Conservation (phyloP, 2,797 vertebrate genomes). For the Macropus fuliginosus region DNA sequence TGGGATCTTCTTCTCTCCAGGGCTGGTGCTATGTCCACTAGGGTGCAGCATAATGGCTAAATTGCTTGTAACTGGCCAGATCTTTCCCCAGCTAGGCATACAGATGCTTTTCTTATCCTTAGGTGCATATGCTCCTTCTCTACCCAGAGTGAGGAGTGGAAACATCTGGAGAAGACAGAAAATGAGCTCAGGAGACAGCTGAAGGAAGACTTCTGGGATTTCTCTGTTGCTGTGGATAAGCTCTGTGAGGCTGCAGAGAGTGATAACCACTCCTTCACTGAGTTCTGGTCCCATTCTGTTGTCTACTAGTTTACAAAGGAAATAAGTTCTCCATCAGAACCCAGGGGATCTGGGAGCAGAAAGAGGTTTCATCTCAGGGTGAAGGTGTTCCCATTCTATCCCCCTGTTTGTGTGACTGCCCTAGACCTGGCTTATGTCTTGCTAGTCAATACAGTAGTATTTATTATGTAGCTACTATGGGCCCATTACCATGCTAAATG, state of each 20-base stretch:
- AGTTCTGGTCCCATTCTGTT: slow-evolving; percentile 70
- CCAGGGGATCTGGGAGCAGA: not conserved
- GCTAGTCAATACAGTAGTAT: not conserved
- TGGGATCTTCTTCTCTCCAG: no score
- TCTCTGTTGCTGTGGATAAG: fast-evolving
- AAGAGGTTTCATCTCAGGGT: not conserved
- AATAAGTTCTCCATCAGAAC: not conserved
- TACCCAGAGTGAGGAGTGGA: not conserved
- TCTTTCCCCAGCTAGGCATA: not conserved
- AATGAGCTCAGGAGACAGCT: slow-evolving; percentile 10
- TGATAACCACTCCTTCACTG: slow-evolving; percentile 64
- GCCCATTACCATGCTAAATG: not conserved
- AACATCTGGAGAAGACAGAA: slow-evolving; percentile 31
- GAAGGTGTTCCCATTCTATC: not conserved
- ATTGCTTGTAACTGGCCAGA: not conserved
- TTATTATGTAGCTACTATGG: not conserved
- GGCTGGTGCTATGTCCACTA: not conserved
- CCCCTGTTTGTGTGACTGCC: not conserved
- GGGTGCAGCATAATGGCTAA: not conserved
- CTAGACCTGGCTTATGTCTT: not conserved
- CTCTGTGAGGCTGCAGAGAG: not conserved
- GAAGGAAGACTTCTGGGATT: not conserved
- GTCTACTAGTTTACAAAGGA: slow-evolving; percentile 43
- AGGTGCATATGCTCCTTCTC: slow-evolving; percentile 75
- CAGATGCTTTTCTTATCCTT: not conserved